Conservation (phyloP, 2,113 vertebrate genomes). For the Chaetorhynchus papuensis region DNA sequence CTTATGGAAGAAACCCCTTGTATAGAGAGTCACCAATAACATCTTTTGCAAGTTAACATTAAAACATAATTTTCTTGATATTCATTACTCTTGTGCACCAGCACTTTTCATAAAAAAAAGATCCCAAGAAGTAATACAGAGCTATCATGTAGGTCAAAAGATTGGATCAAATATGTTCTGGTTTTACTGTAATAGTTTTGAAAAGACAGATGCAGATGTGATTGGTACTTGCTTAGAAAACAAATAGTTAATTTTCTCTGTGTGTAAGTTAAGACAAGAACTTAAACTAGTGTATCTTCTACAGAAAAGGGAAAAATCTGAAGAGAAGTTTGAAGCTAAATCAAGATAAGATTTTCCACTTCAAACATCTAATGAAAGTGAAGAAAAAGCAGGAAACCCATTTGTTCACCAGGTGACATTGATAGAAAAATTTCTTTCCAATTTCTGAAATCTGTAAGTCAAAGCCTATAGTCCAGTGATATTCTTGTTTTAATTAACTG, state of each 20-base stretch:
- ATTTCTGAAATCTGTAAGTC: neutral
- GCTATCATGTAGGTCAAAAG: neutral
- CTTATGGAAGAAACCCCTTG: neutral
- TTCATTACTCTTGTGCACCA: neutral
- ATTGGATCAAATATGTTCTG: neutral
- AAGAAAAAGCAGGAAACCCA: neutral
- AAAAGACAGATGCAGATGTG: neutral
- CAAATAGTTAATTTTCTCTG: neutral
- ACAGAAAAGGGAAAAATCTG: rapidly evolving
- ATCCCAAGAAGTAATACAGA: neutral
- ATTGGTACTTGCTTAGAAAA: neutral
- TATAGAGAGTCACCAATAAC: neutral
- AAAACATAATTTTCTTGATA: neutral
- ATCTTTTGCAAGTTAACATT: neutral
- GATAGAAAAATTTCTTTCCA: neutral
- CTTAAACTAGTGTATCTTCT: rapidly evolving
- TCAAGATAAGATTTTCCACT: neutral
- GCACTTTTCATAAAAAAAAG: neutral
- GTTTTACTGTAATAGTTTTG: neutral
- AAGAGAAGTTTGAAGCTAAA: neutral
- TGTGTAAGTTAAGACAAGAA: neutral
- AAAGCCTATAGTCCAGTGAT: neutral
- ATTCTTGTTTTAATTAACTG: neutral
- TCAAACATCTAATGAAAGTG: neutral
- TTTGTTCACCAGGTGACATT: neutral